A percentile compares a stretch with the other conserved stretches of the same genome.
Evolutionary conservation across 2,113 vertebrate species (phyloP).

Genomic region (Hassar affinis): DNA sequence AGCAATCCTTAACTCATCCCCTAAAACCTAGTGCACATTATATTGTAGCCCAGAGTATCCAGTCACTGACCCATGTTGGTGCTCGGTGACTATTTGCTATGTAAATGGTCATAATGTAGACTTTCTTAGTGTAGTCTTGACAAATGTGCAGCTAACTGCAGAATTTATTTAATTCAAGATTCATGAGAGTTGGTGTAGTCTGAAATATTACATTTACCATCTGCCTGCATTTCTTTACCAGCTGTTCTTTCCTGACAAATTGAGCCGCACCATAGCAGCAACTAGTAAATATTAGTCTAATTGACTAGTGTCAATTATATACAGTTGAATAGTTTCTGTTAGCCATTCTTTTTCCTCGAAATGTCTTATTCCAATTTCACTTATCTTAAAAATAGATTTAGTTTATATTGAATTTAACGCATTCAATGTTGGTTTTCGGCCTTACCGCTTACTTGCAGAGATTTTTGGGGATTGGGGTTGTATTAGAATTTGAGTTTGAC

Average conservation of each 20-base stretch:
- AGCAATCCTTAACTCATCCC: background rate
- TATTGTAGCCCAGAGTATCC: background rate
- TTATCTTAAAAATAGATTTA: background rate
- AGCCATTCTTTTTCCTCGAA: background rate
- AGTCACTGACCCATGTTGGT: background rate
- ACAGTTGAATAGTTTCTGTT: background rate
- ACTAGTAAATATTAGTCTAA: background rate
- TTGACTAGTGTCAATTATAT: background rate
- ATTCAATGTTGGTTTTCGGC: too few relatives aligned
- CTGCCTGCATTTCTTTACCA: too few relatives aligned
- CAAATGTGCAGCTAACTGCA: background rate
- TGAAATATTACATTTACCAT: background rate
- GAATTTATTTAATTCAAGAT: background rate
- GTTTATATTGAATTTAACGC: too few relatives aligned
- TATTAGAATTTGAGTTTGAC: too few relatives aligned
- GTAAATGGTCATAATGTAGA: background rate
- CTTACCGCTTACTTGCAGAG: too few relatives aligned
- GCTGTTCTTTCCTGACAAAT: background rate
- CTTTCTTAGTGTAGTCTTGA: background rate
- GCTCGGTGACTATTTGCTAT: background rate
- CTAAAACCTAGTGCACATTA: background rate
- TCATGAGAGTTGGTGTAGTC: too few relatives aligned
- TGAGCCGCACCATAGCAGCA: background rate
- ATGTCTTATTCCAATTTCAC: background rate
- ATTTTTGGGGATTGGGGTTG: too few relatives aligned